Conservation (phyloP, 2,797 vertebrate genomes). For the Pseudopleuronectes americanus region DNA sequence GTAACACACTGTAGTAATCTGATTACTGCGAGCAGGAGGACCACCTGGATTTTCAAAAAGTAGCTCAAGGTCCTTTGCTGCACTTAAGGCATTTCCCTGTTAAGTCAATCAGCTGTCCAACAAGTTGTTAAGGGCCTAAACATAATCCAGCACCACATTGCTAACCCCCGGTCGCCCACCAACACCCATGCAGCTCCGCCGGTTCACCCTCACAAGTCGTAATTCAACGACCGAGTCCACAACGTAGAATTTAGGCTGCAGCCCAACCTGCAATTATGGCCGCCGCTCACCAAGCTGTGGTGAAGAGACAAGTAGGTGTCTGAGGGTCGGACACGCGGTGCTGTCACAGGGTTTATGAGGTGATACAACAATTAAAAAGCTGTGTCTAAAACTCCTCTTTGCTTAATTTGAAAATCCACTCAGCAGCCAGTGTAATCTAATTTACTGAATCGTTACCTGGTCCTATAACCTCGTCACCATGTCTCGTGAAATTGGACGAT, state of each 20-base stretch:
- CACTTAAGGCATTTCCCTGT: slow-evolving; percentile 33
- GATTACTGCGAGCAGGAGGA: neutral
- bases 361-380: neutral
- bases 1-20: neutral
- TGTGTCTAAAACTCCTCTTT: neutral
- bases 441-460: slow-evolving; percentile 34
- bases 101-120: slow-evolving; percentile 54
- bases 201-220: slow-evolving; percentile 37
- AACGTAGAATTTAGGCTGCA: slow-evolving; percentile 71
- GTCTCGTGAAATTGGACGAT: slow-evolving; percentile 43
- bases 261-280: slow-evolving; percentile 77
- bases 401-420: too few relatives aligned
- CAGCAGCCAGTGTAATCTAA: neutral
- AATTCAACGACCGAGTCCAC: slow-evolving; percentile 51
- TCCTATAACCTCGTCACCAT: neutral
- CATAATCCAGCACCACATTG: slow-evolving; percentile 52
- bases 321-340: slow-evolving; percentile 2
- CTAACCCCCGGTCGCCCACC: slow-evolving; percentile 61
- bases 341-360: slow-evolving; percentile 5
- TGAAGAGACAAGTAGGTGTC: slow-evolving; percentile 33
- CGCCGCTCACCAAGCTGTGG: slow-evolving; percentile 57
- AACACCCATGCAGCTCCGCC: slow-evolving; percentile 45
- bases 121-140: slow-evolving; percentile 57
- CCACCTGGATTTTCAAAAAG: slow-evolving; percentile 29
- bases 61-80: slow-evolving; percentile 4